Percentiles rank a stretch among this genome's conserved stretches.
These are phyloP conservation scores for Furnarius figulus DNA, from an alignment of 2,113 vertebrate species.

Conservation along the genomic window DNA sequence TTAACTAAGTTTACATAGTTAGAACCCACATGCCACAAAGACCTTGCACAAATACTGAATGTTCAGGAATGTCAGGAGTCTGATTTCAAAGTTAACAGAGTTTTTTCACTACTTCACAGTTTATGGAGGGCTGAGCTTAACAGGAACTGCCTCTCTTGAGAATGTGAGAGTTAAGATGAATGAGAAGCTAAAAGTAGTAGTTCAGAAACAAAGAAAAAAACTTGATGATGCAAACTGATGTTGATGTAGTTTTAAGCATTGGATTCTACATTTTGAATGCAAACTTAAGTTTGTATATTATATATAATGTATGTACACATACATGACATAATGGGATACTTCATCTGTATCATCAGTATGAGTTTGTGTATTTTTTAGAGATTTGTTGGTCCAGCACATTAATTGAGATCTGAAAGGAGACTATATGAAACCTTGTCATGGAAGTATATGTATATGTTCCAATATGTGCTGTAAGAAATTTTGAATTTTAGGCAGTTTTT, in stretches of 20 bases:
- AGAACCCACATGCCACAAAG: background rate
- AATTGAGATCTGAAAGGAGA: conserved; percentile 22
- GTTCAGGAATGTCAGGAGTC: background rate
- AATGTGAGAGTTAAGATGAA: background rate
- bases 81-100: background rate
- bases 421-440: background rate
- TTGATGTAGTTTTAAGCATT: background rate
- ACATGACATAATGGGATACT: background rate
- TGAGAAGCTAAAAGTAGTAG: background rate
- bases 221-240: background rate
- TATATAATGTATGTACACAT: background rate
- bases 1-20: background rate
- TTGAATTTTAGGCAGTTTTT: background rate
- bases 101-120: background rate
- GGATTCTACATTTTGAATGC: background rate
- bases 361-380: conserved; percentile 31
- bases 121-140: background rate
- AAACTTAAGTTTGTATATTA: background rate
- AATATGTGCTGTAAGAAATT: background rate
- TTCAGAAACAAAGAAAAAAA: background rate
- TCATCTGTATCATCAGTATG: background rate
- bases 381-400: background rate
- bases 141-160: background rate
- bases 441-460: background rate
- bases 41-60: background rate